Conservation (phyloP, 2,113 vertebrate genomes). For the Typhlomys cinereus region DNA sequence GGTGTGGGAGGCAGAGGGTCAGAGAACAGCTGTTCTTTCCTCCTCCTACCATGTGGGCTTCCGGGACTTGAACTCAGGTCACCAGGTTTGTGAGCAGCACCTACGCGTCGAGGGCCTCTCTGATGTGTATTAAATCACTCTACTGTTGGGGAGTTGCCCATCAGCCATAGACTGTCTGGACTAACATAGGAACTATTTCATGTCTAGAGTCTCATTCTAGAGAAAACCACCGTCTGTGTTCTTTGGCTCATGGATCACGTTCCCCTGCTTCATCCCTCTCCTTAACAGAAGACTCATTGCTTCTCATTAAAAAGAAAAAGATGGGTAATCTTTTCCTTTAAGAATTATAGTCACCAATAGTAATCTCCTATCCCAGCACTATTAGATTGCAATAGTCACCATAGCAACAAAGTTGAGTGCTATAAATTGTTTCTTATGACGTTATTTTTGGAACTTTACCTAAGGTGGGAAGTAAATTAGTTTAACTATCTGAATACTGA, state of each 20-base stretch:
- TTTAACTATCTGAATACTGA: slow-evolving; percentile 42
- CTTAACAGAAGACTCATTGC: background rate
- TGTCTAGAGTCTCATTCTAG: background rate
- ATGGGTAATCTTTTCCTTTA: slow-evolving; percentile 18
- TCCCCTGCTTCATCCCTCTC: background rate
- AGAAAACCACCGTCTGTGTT: background rate
- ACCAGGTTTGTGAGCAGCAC: no score
- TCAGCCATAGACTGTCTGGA: background rate
- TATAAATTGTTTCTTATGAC: slow-evolving; percentile 34
- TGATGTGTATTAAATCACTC: background rate
- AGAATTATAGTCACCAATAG: slow-evolving; percentile 8
- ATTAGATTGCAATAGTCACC: slow-evolving; percentile 14
- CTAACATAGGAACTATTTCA: background rate
- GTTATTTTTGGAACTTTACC: slow-evolving; percentile 56
- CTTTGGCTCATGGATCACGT: background rate
- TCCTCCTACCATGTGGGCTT: no score
- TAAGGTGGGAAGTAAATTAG: slow-evolving; percentile 10
- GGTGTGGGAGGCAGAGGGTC: no score
- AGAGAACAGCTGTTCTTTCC: no score
- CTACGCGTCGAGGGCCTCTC: no score
- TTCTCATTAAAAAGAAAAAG: slow-evolving; percentile 9
- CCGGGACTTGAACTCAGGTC: no score
- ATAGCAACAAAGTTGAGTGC: slow-evolving; percentile 44
- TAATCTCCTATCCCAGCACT: slow-evolving; percentile 3
- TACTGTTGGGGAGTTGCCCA: background rate